These are phyloP conservation scores for Gonocerus acuteangulatus DNA, from an alignment of 2,888 invertebrate genomes.

Conservation along the genomic window DNA sequence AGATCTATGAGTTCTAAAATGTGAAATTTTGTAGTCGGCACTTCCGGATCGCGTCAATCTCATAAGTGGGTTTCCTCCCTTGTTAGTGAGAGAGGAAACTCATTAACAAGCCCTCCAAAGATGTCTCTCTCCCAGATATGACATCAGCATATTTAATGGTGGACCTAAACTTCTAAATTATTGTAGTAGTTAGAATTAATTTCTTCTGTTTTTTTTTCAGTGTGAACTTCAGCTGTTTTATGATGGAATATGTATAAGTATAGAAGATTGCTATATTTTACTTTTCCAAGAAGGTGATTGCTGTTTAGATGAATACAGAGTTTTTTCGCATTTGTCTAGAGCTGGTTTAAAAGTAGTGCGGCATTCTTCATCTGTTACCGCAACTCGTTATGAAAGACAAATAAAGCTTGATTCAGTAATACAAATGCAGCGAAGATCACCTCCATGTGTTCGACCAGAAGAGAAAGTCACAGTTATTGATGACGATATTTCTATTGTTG, in stretches of 20 bases:
- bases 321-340: conserved; percentile 52
- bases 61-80: no score
- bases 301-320: conserved; percentile 50
- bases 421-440: conserved; percentile 1
- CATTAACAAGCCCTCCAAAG: no score
- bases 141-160: no score
- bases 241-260: conserved; percentile 52
- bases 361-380: conserved; percentile 41
- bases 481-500: conserved; percentile 6
- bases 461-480: conserved; percentile 1
- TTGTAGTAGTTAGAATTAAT: no score
- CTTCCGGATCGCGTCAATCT: no score
- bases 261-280: conserved; percentile 58
- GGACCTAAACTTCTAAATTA: no score
- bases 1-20: no score
- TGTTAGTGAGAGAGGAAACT: no score
- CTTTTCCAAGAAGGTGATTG: conserved; percentile 45
- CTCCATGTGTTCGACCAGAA: background rate
- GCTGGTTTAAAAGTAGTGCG: conserved; percentile 52
- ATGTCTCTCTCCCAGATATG: no score
- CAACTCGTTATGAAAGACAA: conserved; percentile 33
- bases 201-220: conserved; percentile 45
- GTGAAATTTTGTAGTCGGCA: no score
- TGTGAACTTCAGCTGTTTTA: conserved; percentile 54
- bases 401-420: conserved; percentile 4